A percentile compares a stretch with the other conserved stretches of the same genome.
phyloP scores from a whole-genome alignment of 2,888 invertebrate genomes.

The Erebia palarica region DNA sequence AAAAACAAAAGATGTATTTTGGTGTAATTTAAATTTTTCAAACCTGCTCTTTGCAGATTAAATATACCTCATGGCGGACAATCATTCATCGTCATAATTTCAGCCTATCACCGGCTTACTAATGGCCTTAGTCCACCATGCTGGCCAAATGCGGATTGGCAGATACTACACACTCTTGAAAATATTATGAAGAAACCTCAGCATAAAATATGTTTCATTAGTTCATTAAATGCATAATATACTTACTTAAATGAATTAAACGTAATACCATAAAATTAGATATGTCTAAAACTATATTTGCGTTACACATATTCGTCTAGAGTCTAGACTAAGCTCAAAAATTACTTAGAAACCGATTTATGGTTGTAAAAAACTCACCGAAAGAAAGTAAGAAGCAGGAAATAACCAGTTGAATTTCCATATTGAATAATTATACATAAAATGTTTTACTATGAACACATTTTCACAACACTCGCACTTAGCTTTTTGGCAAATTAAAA shows the following conservation, averaged over 20 bases:
- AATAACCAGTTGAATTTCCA: constrained; percentile 39
- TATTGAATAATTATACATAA: constrained; percentile 32
- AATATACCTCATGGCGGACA: too few species aligned
- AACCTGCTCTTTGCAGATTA: too few species aligned
- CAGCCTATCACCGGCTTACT: too few species aligned
- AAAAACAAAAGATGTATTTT: too few species aligned
- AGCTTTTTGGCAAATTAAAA: constrained; percentile 29
- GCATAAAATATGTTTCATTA: not conserved
- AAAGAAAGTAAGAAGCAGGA: constrained; percentile 47
- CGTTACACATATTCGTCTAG: not conserved
- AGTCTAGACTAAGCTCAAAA: not conserved
- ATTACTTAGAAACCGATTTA: not conserved
- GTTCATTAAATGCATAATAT: not conserved
- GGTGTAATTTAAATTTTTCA: too few species aligned
- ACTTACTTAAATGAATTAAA: not conserved
- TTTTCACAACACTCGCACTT: constrained; percentile 31
- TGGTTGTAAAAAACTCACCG: constrained; percentile 41
- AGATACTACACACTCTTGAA: too few species aligned
- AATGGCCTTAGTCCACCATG: too few species aligned
- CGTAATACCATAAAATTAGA: not conserved
- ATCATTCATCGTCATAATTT: too few species aligned
- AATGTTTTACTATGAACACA: constrained; percentile 26
- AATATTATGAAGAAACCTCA: too few species aligned
- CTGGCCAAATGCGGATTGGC: too few species aligned
- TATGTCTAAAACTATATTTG: too few species aligned